These are phyloP conservation scores for Papilio glaucus DNA, from an alignment of 1,140 invertebrate genomes.

Conservation along the genomic window DNA sequence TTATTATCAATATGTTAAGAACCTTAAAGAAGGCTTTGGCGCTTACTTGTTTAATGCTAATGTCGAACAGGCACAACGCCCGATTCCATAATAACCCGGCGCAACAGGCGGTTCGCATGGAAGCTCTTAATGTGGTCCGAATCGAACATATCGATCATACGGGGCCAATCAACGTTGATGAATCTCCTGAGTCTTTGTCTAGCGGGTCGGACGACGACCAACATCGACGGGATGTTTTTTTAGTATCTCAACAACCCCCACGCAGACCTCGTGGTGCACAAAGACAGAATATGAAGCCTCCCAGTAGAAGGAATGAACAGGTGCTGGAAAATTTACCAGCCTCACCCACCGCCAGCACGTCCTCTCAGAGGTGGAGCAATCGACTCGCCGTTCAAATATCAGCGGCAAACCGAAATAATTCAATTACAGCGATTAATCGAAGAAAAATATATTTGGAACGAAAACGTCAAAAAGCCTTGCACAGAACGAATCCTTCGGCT, in stretches of 20 bases:
- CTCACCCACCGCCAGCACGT: constrained; percentile 29
- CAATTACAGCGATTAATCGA: constrained; percentile 71
- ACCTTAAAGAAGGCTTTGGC: constrained; percentile 78
- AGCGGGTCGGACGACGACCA: constrained; percentile 51
- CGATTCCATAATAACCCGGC: constrained; percentile 51
- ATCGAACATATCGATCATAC: constrained; percentile 70
- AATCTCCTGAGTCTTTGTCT: constrained; percentile 45
- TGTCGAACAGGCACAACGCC: constrained; percentile 66
- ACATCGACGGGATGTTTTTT: not conserved
- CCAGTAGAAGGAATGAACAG: constrained; percentile 8
- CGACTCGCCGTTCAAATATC: constrained; percentile 78
- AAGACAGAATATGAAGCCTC: not conserved
- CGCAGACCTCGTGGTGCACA: not conserved
- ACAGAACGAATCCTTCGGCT: constrained; percentile 72
- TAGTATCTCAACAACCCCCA: not conserved
- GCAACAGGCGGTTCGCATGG: constrained; percentile 50
- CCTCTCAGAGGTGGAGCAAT: constrained; percentile 66
- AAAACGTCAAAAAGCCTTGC: constrained; percentile 70
- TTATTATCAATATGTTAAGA: constrained; percentile 78
- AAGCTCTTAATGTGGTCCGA: constrained; percentile 64
- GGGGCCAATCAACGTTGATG: constrained; percentile 70
- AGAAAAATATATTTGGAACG: constrained; percentile 73
- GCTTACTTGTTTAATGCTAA: constrained; percentile 77
- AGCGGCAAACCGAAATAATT: constrained; percentile 75
- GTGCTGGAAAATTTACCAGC: constrained; percentile 36